Percentiles rank a stretch among this genome's conserved stretches.
phyloP scores from a whole-genome alignment of 2,113 vertebrate genomes.

The Eurystomus gularis region DNA sequence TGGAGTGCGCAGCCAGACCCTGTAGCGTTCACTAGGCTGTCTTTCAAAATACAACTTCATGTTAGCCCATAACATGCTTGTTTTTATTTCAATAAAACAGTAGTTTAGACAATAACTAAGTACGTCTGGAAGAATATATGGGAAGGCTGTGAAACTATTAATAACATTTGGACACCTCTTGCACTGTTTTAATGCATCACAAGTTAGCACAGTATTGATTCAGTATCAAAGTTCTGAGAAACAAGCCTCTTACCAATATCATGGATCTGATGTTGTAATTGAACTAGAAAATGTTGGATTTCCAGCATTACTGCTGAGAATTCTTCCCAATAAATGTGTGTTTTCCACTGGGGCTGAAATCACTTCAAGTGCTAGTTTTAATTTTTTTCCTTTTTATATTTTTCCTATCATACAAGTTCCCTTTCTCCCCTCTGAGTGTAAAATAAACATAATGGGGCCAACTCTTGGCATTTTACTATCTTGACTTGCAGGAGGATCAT shows the following conservation, averaged over 20 bases:
- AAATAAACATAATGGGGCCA: slow-evolving; percentile 56
- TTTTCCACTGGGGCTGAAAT: slow-evolving; percentile 75
- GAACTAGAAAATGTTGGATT: slow-evolving; percentile 79
- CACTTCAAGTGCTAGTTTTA: slow-evolving; percentile 68
- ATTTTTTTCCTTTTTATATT: slow-evolving; percentile 65
- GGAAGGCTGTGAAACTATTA: slow-evolving; percentile 74
- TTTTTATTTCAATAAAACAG: slow-evolving; percentile 70
- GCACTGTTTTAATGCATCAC: slow-evolving; percentile 71
- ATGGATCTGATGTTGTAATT: slow-evolving; percentile 75
- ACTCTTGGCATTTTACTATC: slow-evolving; percentile 53
- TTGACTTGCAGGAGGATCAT: slow-evolving; percentile 44
- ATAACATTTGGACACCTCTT: slow-evolving; percentile 69
- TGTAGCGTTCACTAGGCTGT: neutral
- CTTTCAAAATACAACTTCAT: slow-evolving; percentile 37
- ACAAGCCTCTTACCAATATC: slow-evolving; percentile 80
- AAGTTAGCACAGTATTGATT: slow-evolving; percentile 75
- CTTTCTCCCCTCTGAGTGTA: slow-evolving; percentile 25
- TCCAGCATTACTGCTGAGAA: slow-evolving; percentile 76
- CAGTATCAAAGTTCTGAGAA: slow-evolving; percentile 68
- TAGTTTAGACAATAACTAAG: slow-evolving; percentile 75
- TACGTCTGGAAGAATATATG: slow-evolving; percentile 62
- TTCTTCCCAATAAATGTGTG: slow-evolving; percentile 79
- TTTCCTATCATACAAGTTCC: slow-evolving; percentile 48
- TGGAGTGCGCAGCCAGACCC: neutral
- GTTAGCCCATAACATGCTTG: slow-evolving; percentile 53